A percentile compares a stretch with the other conserved stretches of the same genome.
Evolutionary conservation across 2,113 vertebrate genomes (phyloP).

Genomic region (Cathartes aura): DNA sequence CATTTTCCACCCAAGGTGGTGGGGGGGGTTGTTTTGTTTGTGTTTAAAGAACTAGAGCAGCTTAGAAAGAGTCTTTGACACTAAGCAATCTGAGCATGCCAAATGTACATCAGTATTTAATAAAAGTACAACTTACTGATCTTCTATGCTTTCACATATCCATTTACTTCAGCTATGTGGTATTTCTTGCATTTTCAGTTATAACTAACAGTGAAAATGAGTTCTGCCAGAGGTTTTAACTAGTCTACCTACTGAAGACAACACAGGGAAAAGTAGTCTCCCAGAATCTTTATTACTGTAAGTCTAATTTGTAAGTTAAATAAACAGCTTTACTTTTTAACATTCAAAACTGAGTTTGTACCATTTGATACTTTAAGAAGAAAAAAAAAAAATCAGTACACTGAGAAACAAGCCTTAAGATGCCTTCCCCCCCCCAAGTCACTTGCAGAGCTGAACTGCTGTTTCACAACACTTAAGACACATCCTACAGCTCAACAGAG

Average conservation of each 20-base stretch:
- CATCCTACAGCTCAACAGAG: neutral
- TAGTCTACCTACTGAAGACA: neutral
- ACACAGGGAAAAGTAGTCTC: neutral
- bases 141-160: neutral
- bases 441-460: neutral
- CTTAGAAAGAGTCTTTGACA: neutral
- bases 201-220: neutral
- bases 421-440: neutral
- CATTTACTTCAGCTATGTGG: accelerated
- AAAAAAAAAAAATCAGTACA: neutral
- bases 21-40: neutral
- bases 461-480: neutral
- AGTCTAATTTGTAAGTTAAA: accelerated
- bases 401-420: neutral
- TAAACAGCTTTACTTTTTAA: neutral
- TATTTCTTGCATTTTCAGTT: neutral
- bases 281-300: too few relatives aligned
- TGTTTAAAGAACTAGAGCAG: neutral
- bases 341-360: neutral
- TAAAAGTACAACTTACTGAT: neutral
- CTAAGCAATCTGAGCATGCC: neutral
- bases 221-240: neutral
- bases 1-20: neutral
- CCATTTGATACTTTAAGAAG: too few relatives aligned
- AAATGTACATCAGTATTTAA: neutral